Evolutionary conservation across 2,888 invertebrate genomes (phyloP), one percentile per base, ranked within the genome.

Genomic region (Tethea ocularis): DNA sequence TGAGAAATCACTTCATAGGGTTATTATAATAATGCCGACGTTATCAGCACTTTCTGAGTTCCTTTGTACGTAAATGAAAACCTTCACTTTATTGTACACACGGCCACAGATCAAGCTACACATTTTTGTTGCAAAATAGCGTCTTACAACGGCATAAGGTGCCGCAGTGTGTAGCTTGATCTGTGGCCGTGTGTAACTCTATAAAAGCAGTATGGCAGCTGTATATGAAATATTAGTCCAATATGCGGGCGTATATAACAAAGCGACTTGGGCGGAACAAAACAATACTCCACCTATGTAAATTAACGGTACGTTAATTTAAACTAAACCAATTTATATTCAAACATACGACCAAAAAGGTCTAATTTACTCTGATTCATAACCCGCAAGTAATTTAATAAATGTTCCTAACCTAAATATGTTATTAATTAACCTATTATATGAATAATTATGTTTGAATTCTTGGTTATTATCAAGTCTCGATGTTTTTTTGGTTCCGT

Each of bases 291-390:
- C 52, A 52, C 26, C 10, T 52, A 52, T 52, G n/a, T 52, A 24
- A 52, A 52, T 52, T 29, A 52, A 23, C 17, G 46, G 46, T 46
- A 46, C 24, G 26, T 52, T 52, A 17, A 29, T 52, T 52, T n/a
- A 29, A 17, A 52, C 26, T 52, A 24, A 52, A 17, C 26, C 29
- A 52, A 52, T 52, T 52, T 29, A 26, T 26, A 52, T 52, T 52
- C 26, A 52, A 52, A 52, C 29, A 26, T 17, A 52, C 2, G n/a
- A 10, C 29, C 29, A 17, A 17, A 29, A 52, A 46, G 46, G 46
- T 46, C 46, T 15, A 10, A 52, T 52, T 52, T 26, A 7, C 15
- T 29, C 29, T 46, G 46, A 46, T 46, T 20, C 20, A 46, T 46
- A 46, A 20, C 8, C 46, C 46, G 17, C 10, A 46, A 46, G 46